Evolutionary conservation across 92 coral and sea anemone genomes (phyloP).

Genomic region (Zoanthus sociatus): DNA sequence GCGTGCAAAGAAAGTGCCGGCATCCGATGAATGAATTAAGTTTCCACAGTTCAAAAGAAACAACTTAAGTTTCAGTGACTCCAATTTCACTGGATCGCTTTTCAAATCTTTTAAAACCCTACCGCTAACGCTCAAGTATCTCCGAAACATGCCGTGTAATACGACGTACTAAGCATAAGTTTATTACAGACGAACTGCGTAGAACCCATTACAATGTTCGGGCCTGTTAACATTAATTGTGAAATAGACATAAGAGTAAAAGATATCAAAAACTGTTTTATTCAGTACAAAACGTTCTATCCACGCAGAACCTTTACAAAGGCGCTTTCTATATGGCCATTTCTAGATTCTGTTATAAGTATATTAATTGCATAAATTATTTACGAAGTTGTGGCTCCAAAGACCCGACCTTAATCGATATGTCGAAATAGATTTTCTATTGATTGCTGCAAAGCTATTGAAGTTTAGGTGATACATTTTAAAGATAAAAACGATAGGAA

Average conservation of each 20-base stretch:
- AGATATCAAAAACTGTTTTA: constrained; percentile 45
- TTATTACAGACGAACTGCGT: background rate
- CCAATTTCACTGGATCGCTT: too few species aligned
- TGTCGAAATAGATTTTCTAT: constrained; percentile 20
- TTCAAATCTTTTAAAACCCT: background rate
- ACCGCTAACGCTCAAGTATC: background rate
- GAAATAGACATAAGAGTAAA: constrained; percentile 33
- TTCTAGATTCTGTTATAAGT: background rate
- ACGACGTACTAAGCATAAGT: background rate
- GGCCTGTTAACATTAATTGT: background rate
- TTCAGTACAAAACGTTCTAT: constrained; percentile 40
- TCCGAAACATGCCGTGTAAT: background rate
- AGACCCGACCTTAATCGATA: constrained; percentile 15
- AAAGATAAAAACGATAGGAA: background rate
- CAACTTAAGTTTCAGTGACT: background rate
- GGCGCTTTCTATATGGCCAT: constrained; percentile 18
- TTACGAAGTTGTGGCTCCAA: constrained; percentile 8
- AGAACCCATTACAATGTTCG: constrained; percentile 10
- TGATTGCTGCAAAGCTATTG: constrained; percentile 2
- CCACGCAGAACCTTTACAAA: constrained; percentile 25
- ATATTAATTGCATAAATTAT: constrained; percentile 37
- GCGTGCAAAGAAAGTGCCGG: background rate
- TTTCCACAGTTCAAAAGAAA: background rate
- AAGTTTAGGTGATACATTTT: constrained; percentile 18
- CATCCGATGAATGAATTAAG: background rate